phyloP scores from a whole-genome alignment of 1,140 invertebrate species.

The Berghia stephanieae region DNA sequence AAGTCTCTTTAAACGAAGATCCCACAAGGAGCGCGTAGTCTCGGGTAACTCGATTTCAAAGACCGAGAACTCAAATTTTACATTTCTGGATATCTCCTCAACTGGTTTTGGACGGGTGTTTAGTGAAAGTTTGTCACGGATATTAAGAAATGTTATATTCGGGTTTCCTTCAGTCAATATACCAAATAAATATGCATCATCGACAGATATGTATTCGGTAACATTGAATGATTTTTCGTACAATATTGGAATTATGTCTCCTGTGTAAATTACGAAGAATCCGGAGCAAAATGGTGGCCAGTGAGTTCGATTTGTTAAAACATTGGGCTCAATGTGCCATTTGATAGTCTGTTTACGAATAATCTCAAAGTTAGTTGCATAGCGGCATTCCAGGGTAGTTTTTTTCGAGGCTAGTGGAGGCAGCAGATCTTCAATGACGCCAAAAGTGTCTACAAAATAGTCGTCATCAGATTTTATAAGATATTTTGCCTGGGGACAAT shows the following conservation, averaged over 20 bases:
- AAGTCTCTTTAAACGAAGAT: neutral
- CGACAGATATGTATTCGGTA: conserved; percentile 56
- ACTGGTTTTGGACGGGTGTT: conserved; percentile 14
- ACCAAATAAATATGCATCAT: conserved; percentile 66
- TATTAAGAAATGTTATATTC: neutral
- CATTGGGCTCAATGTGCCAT: conserved; percentile 61
- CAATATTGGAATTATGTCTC: conserved; percentile 57
- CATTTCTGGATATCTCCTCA: conserved; percentile 16
- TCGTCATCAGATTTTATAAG: conserved; percentile 94
- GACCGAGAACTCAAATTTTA: conserved; percentile 8
- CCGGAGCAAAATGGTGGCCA: conserved; percentile 65
- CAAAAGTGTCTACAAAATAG: conserved; percentile 75
- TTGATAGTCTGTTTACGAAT: conserved; percentile 58
- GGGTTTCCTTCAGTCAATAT: conserved; percentile 42
- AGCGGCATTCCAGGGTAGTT: conserved; percentile 40
- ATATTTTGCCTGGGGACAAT: conserved; percentile 75
- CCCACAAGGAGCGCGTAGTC: neutral
- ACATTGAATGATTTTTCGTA: conserved; percentile 49
- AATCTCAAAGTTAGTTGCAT: conserved; percentile 41
- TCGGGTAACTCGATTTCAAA: neutral
- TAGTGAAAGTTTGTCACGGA: conserved; percentile 11
- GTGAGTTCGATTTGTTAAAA: conserved; percentile 52
- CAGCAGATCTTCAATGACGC: conserved; percentile 46
- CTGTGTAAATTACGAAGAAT: conserved; percentile 64
- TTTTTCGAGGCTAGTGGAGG: conserved; percentile 30